Evolutionary conservation across 2,113 vertebrate species (phyloP).

Genomic region (Lophura nycthemera): DNA sequence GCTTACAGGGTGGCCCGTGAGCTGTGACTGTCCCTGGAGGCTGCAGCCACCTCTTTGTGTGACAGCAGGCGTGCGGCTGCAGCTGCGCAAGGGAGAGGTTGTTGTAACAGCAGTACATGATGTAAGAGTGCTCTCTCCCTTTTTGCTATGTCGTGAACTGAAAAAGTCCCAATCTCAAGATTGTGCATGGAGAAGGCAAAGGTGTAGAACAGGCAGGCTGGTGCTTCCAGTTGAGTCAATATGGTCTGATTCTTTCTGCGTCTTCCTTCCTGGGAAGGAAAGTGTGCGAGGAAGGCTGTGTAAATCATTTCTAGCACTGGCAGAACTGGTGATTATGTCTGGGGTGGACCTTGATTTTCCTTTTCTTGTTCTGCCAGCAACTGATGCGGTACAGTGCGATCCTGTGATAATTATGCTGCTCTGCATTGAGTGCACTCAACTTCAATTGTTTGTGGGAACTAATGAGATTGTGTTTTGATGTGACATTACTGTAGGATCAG

Average conservation of each 20-base stretch:
- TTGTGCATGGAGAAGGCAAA: neutral
- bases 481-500: slow-evolving; percentile 3
- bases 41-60: neutral
- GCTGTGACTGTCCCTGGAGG: neutral
- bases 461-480: slow-evolving; percentile 31
- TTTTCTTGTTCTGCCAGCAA: neutral
- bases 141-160: neutral
- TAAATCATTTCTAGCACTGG: neutral
- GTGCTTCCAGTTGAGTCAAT: neutral
- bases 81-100: neutral
- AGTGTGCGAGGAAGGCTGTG: neutral
- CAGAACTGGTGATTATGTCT: neutral
- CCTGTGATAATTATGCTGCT: neutral
- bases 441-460: neutral
- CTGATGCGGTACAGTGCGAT: neutral
- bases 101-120: neutral
- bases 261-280: neutral
- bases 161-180: neutral
- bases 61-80: neutral
- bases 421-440: neutral
- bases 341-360: neutral
- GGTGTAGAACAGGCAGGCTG: neutral
- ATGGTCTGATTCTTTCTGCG: neutral
- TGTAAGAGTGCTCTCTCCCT: neutral
- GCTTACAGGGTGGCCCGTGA: neutral